A percentile compares a stretch with the other conserved stretches of the same genome.
phyloP scores from a whole-genome alignment of 2,797 vertebrate genomes.

The Fringilla coelebs region DNA sequence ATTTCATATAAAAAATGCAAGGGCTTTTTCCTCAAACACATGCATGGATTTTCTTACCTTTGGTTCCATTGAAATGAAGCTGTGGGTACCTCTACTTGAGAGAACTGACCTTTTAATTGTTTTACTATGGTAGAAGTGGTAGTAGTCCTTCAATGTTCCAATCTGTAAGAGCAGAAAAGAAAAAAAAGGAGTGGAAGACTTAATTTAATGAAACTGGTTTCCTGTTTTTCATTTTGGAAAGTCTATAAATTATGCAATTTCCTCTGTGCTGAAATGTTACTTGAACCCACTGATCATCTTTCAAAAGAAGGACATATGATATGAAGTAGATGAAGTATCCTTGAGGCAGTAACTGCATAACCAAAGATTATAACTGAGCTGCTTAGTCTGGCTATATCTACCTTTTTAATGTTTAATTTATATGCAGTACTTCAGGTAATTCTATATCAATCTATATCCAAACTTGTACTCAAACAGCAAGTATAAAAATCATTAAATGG shows the following conservation, averaged over 20 bases:
- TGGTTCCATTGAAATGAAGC: slow-evolving; percentile 99
- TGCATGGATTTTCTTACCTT: slow-evolving; percentile 88
- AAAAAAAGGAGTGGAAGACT: slow-evolving; percentile 14
- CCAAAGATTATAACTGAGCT: slow-evolving; percentile 71
- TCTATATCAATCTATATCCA: slow-evolving; percentile 68
- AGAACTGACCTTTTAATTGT: slow-evolving; percentile 97
- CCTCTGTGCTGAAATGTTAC: slow-evolving; percentile 71
- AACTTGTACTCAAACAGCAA: slow-evolving; percentile 44
- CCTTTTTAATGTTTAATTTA: slow-evolving; percentile 80
- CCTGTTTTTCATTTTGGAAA: slow-evolving; percentile 57
- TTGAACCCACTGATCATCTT: slow-evolving; percentile 77
- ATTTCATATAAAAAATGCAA: slow-evolving; percentile 87
- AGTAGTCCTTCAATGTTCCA: slow-evolving; percentile 95
- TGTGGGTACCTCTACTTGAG: slow-evolving; percentile 93
- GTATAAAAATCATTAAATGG: slow-evolving; percentile 57
- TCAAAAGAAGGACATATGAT: slow-evolving; percentile 76
- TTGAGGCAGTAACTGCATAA: slow-evolving; percentile 69
- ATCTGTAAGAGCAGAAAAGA: slow-evolving; percentile 79
- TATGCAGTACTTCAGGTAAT: slow-evolving; percentile 75
- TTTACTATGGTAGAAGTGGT: slow-evolving; percentile 98
- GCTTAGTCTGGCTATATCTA: slow-evolving; percentile 60
- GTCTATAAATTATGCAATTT: slow-evolving; percentile 79
- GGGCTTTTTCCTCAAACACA: slow-evolving; percentile 55
- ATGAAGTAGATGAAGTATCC: slow-evolving; percentile 72
- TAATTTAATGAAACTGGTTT: slow-evolving; percentile 47